phyloP scores from a whole-genome alignment of 1,140 invertebrate genomes.

The Palaemon carinicauda region DNA sequence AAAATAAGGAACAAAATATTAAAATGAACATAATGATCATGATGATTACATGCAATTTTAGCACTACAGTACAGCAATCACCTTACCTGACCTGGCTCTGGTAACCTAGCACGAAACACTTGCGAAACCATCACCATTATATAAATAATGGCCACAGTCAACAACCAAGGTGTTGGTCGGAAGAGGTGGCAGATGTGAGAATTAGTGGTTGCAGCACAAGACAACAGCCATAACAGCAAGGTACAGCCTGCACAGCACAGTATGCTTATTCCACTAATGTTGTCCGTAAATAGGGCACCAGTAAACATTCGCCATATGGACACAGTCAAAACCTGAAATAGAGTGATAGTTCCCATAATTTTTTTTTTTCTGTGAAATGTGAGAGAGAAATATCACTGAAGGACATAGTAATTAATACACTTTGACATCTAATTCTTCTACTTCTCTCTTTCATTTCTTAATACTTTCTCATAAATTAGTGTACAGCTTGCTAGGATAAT shows the following conservation, averaged over 20 bases:
- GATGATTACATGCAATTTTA: neutral
- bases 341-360: neutral
- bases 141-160: slow-evolving; percentile 15
- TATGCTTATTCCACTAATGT: neutral
- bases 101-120: neutral
- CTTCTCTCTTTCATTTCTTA: no score
- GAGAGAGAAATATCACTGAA: no score
- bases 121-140: neutral
- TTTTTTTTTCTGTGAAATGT: no score
- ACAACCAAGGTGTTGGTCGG: slow-evolving; percentile 30
- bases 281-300: neutral
- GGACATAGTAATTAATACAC: no score
- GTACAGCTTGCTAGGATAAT: no score
- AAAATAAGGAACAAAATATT: no score
- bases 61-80: neutral
- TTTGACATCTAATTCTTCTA: no score
- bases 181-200: slow-evolving; percentile 33
- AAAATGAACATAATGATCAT: no score
- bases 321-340: neutral
- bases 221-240: slow-evolving; percentile 34
- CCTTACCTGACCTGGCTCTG: neutral
- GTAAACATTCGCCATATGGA: neutral
- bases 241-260: slow-evolving; percentile 16
- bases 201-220: slow-evolving; percentile 20
- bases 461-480: no score